Evolutionary conservation across 2,797 vertebrate genomes (phyloP).

Genomic region (Neoniphon sammara): DNA sequence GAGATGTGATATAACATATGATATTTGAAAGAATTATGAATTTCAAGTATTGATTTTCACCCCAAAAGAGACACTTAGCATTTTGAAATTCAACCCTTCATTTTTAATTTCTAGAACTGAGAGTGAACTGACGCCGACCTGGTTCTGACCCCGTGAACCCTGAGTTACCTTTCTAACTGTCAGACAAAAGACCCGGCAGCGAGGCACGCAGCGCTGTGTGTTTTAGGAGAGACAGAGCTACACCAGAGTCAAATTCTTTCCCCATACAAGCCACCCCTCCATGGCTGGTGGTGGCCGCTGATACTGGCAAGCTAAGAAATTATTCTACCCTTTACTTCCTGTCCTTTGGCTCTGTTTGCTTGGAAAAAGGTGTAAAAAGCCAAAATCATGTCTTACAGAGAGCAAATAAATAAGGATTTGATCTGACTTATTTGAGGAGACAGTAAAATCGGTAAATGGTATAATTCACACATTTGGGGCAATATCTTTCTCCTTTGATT

Average conservation of each 20-base stretch:
- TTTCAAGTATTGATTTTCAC: no score
- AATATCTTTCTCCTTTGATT: no score
- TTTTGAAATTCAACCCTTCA: no score
- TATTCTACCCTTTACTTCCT: background rate
- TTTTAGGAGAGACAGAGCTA: conserved; percentile 31
- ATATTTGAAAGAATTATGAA: background rate
- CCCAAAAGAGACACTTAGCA: no score
- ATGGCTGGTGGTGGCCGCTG: background rate
- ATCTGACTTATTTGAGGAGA: no score
- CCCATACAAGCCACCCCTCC: no score
- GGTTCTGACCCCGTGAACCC: conserved; percentile 16
- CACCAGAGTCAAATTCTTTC: conserved; percentile 25
- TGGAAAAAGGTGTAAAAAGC: background rate
- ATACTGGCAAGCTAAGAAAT: background rate
- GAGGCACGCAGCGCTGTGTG: background rate
- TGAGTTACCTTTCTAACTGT: background rate
- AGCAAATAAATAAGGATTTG: no score
- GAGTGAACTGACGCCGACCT: background rate
- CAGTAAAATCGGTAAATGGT: no score
- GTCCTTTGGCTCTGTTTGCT: background rate
- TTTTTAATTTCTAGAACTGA: background rate
- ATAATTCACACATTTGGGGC: no score
- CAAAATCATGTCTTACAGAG: background rate
- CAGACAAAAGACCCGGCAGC: conserved; percentile 17
- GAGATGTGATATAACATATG: no score